Percentiles rank a stretch among this genome's conserved stretches.
phyloP scores from a whole-genome alignment of 2,797 vertebrate species.

The Leucoraja ocellata region DNA sequence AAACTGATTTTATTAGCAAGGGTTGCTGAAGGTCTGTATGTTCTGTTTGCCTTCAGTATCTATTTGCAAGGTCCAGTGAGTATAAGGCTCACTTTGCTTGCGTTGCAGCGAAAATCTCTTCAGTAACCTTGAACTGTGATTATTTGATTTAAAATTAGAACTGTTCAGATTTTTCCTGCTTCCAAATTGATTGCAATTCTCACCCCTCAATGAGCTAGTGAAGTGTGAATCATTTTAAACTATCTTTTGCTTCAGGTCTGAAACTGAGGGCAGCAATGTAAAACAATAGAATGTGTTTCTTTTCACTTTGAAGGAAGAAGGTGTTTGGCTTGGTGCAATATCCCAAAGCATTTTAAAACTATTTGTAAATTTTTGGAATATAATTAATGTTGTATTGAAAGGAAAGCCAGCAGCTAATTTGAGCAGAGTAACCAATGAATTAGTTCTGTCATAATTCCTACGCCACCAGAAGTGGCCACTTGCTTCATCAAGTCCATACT shows the following conservation, averaged over 20 bases:
- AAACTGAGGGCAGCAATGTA: not conserved
- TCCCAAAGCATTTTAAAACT: not conserved
- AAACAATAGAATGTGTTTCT: not conserved
- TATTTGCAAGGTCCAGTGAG: conserved; percentile 10
- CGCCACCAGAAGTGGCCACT: no score
- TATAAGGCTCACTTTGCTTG: not conserved
- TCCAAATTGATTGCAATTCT: conserved; percentile 9
- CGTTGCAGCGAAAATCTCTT: conserved; percentile 5
- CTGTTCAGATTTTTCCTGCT: conserved; percentile 22
- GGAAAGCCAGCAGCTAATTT: not conserved
- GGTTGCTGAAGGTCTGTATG: not conserved
- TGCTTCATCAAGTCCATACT: no score
- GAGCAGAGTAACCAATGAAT: no score
- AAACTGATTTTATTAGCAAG: conserved; percentile 3
- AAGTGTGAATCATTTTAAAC: conserved; percentile 25
- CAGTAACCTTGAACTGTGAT: conserved; percentile 12
- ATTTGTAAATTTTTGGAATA: not conserved
- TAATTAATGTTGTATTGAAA: not conserved
- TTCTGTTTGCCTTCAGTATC: conserved; percentile 17
- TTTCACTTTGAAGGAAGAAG: not conserved
- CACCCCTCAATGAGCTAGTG: conserved; percentile 16
- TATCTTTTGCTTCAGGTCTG: conserved; percentile 9
- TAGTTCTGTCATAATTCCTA: no score
- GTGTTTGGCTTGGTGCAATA: not conserved
- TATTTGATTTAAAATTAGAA: conserved; percentile 26